A percentile compares a stretch with the other conserved stretches of the same genome.
phyloP scores from a whole-genome alignment of 2,113 vertebrate species.

The Vulpes lagopus region DNA sequence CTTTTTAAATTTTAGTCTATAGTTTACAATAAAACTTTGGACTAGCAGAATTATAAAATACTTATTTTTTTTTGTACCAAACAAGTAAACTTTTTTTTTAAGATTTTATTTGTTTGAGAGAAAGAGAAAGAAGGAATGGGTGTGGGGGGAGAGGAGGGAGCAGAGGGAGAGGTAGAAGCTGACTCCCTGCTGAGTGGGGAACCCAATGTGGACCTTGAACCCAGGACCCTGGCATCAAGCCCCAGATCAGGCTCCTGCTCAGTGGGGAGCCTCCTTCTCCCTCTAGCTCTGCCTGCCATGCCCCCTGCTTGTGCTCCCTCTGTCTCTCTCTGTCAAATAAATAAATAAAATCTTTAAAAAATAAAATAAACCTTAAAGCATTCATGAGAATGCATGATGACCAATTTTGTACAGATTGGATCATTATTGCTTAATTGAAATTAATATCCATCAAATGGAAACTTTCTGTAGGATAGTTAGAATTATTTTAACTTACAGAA shows the following conservation, averaged over 20 bases:
- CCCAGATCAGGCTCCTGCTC: too few species aligned
- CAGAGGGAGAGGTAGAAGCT: not conserved
- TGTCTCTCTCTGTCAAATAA: too few species aligned
- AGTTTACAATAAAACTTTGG: not conserved
- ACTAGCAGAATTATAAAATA: not conserved
- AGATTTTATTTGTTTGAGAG: not conserved
- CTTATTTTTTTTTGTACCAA: not conserved
- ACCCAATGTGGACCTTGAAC: not conserved
- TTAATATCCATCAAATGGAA: not conserved
- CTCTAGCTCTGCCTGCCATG: too few species aligned
- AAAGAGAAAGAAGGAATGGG: not conserved
- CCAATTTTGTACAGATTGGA: not conserved
- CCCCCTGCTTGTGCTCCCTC: too few species aligned
- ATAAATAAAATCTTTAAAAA: too few species aligned
- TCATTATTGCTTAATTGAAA: not conserved
- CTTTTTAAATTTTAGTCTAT: not conserved
- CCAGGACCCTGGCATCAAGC: not conserved
- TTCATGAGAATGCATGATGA: not conserved
- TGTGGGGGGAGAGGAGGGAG: too few species aligned
- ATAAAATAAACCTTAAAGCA: not conserved
- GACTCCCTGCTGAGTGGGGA: not conserved
- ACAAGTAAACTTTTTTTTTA: not conserved
- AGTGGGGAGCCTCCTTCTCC: too few species aligned
- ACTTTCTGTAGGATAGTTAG: not conserved
- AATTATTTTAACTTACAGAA: slow-evolving; percentile 1